Evolutionary conservation across 1,140 invertebrate genomes (phyloP).

Genomic region (Rhagoletis zephyria): DNA sequence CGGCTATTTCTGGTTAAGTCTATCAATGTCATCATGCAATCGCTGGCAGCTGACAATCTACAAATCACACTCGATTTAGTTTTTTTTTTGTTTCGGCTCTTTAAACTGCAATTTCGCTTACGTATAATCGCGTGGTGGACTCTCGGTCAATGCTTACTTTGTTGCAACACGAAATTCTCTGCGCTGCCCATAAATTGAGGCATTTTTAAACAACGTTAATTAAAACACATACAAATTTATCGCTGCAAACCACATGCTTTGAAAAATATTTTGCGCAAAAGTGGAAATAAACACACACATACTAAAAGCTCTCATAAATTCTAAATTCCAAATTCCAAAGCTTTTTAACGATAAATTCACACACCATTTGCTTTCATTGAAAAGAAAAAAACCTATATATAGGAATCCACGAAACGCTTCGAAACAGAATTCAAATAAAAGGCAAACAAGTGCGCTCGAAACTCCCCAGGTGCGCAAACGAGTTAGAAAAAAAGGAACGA

Average conservation of each 20-base stretch:
- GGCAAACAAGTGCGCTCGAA: not conserved
- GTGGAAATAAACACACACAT: not conserved
- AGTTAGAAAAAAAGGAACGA: no score
- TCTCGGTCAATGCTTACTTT: no score
- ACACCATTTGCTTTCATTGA: not conserved
- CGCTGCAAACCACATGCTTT: not conserved
- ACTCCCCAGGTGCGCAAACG: not conserved
- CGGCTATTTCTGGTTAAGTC: no score
- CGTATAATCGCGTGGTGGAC: no score
- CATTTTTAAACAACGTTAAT: not conserved
- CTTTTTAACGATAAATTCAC: not conserved
- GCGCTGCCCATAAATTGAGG: no score
- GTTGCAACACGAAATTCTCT: no score
- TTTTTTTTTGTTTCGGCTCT: no score
- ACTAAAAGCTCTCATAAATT: not conserved
- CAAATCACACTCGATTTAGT: no score
- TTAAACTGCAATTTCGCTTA: no score
- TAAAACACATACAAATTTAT: not conserved
- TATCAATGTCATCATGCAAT: no score
- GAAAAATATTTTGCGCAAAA: not conserved
- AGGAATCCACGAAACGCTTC: not conserved
- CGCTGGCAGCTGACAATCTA: no score
- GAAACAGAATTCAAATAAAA: conserved; percentile 17
- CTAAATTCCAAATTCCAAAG: not conserved
- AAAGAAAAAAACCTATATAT: no score